These are phyloP conservation scores for Clarias laeviceps DNA, from an alignment of 2,797 vertebrate genomes.

Conservation along the genomic window DNA sequence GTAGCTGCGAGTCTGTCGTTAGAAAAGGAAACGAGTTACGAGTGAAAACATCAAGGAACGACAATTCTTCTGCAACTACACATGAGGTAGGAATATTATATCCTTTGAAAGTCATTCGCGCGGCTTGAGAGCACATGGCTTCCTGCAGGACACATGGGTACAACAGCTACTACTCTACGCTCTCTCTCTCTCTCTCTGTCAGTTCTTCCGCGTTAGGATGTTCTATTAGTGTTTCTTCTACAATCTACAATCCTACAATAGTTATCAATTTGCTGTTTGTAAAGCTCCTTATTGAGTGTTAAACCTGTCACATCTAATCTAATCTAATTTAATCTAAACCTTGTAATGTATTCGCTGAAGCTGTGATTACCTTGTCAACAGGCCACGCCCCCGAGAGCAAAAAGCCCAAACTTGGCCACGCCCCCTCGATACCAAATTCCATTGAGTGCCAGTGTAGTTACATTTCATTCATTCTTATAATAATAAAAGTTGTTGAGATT, in stretches of 20 bases:
- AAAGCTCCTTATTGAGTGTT: neutral
- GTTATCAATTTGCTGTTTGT: neutral
- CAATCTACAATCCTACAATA: neutral
- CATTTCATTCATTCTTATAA: neutral
- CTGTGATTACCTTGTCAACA: neutral
- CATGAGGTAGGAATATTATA: constrained; percentile 44
- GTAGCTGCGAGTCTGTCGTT: constrained; percentile 8
- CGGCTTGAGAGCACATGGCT: neutral
- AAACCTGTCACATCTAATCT: no score
- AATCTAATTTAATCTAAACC: neutral
- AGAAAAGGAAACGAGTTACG: constrained; percentile 8
- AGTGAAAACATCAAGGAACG: neutral
- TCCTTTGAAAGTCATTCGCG: neutral
- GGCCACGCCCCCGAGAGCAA: neutral
- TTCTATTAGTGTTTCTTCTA: neutral
- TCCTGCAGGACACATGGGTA: neutral
- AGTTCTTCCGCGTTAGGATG: neutral
- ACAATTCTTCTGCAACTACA: neutral
- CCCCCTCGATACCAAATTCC: neutral
- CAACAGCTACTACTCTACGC: neutral
- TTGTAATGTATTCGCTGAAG: no score
- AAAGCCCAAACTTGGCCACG: neutral
- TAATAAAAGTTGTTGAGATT: neutral
- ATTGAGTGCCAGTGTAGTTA: no score
- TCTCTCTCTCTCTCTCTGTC: neutral